Evolutionary conservation across 1,140 invertebrate species (phyloP).

Genomic region (Drosophila ercepeae): DNA sequence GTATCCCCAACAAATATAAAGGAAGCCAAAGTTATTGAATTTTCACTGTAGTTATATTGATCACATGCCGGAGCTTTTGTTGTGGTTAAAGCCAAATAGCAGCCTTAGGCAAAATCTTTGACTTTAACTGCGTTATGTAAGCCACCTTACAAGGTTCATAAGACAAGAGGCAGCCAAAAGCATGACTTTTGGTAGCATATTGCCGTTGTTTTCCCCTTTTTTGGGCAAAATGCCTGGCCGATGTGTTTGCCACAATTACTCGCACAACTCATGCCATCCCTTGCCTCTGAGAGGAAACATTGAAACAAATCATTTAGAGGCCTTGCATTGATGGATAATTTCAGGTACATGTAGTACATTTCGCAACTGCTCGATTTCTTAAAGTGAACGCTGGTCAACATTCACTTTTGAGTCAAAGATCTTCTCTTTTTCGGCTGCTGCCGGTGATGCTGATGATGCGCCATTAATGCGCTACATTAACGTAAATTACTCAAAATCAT

Average conservation of each 20-base stretch:
- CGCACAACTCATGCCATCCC: constrained; percentile 32
- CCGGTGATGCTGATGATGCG: constrained; percentile 54
- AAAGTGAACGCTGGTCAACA: constrained; percentile 71
- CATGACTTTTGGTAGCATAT: constrained; percentile 62
- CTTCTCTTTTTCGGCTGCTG: constrained; percentile 28
- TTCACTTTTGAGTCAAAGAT: constrained; percentile 63
- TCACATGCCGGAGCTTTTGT: constrained; percentile 33
- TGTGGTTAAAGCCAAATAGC: constrained; percentile 5
- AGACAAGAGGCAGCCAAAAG: constrained; percentile 47
- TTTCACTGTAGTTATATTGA: constrained; percentile 21
- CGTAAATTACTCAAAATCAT: constrained; percentile 60
- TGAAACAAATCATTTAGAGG: constrained; percentile 54
- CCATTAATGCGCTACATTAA: constrained; percentile 65
- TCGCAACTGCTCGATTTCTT: constrained; percentile 65
- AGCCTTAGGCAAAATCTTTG: constrained; percentile 25
- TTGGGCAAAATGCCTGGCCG: constrained; percentile 51
- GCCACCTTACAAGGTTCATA: constrained; percentile 57
- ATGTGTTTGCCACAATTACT: constrained; percentile 70
- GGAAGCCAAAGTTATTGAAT: constrained; percentile 2
- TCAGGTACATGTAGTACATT: constrained; percentile 23
- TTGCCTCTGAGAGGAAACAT: constrained; percentile 29
- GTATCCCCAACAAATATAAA: neutral
- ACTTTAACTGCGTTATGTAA: constrained; percentile 52
- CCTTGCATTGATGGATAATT: constrained; percentile 55
- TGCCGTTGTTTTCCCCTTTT: constrained; percentile 57